Base-by-base conservation (phyloP, 2,888 invertebrate species). In the Elgonia sp. region DNA sequence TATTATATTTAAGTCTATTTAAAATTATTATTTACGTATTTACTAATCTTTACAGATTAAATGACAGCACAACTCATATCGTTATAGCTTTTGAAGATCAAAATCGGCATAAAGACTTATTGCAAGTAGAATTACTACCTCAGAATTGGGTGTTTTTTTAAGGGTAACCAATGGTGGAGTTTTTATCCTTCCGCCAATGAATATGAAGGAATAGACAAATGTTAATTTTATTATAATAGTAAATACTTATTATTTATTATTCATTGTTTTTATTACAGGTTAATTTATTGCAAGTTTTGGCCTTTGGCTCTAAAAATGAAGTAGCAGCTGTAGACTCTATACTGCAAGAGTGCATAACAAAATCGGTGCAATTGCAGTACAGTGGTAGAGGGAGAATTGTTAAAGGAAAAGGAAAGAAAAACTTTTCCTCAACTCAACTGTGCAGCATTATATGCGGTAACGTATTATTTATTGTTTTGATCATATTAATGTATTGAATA, bases 271-370 rank as follows among this genome's bases (percentile, higher is more conserved):
- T 46, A 46, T 69, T 69, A 12, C 69, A 69, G 69, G n/a, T 72
- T 37, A 42, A 72, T 55, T 42, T 72, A 37, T 55, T 55, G 4
- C 53, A 72, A 55, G 16, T 20, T 10, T 46, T 67, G 18, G 67
- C 46, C 10, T 67, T 20, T 46, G 46, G 20, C 18, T 12, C 67
- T 10, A 67, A 67, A 67, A 67, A 21, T 21, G 42, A 46, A 46
- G 5, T 6, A 20, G 53, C 42, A n/a, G 53, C 53, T 4, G 55
- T 72, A n/a, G 72, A 72, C 55, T 37, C 72, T 37, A 14, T 72
- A 8, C 50, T 72, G 1, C 55, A 55, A n/a, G 29, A 53, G n/a
- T 72, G 53, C 37, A 72, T 72, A 55, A 37, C 37, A n/a, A 72
- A 72, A 21, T 21, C 40, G 20, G 50, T 72, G n/a, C 55, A 72